Base-by-base conservation (phyloP, 1,140 invertebrate species). In the Hyposmocoma kahamanoa region DNA sequence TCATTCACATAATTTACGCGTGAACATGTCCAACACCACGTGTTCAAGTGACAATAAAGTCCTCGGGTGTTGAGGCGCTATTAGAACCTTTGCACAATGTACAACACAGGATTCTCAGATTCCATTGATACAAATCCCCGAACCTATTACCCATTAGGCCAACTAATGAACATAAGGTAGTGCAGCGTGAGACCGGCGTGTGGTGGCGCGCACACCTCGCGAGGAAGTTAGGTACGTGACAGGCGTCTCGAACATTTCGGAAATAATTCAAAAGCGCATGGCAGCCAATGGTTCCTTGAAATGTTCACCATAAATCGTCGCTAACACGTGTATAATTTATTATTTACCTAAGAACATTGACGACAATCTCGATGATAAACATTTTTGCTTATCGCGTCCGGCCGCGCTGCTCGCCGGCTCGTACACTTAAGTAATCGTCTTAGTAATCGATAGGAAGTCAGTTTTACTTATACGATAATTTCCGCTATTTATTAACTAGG, bases 391-490 rank as follows among this genome's bases (percentile, higher is more conserved):
- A 55, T 42, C 49, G 49, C 46, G 50, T 48, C 42, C 49, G 44
- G 48, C 13, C 11, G 11, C 32, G 13, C 3, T n/a, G 15, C 32
- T 17, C 11, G 18, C 32, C 15, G 32, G 57, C 57, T 58, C 34
- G 45, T 50, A 62, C 65, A 66, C 63, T 62, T 63, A 67, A 58
- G 49, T 67, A 66, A 69, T 66, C 66, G 67, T 65, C 72, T 73
- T 76, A 77, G 73, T 70, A 75, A 81, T 74, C 75, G 74, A 80
- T 75, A 80, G 77, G 81, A 80, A 80, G 73, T 81, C 76, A 75
- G 68, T 79, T 77, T 77, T 66, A 71, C 74, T 77, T 82, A 84
- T n/a, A n/a, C 43, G 64, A 67, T 78, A 82, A 78, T 73, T 49
- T 80, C 62, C 52, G 63, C 75, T 84, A 84, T 79, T 75, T 75